Evolutionary conservation across 2,797 vertebrate genomes (phyloP).

Genomic region (Pantherophis alleghaniensis): DNA sequence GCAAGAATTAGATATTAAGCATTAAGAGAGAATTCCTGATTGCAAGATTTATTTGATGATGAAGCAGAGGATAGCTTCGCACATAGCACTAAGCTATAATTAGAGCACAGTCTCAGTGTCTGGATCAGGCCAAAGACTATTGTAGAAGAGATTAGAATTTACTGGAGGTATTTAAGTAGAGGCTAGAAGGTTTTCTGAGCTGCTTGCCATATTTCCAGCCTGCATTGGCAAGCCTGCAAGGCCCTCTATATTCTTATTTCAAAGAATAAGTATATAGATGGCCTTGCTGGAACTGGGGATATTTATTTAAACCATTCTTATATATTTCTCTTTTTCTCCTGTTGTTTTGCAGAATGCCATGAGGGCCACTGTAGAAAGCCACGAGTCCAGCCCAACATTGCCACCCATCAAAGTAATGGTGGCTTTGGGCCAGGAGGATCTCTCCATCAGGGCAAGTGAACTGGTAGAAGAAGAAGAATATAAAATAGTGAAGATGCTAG

Average conservation of each 20-base stretch:
- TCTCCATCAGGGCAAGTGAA: constrained; percentile 85
- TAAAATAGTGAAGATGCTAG: background rate
- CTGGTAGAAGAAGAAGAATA: background rate
- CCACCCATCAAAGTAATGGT: constrained; percentile 86
- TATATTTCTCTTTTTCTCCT: background rate
- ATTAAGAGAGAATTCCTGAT: background rate
- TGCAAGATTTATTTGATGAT: background rate
- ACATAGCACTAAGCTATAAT: background rate
- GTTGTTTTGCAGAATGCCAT: constrained; percentile 83
- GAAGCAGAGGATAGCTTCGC: background rate
- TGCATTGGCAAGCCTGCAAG: background rate
- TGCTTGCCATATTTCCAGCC: background rate
- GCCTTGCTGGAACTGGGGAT: no score
- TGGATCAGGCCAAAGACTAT: background rate
- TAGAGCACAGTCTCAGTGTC: background rate
- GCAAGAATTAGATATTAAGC: background rate
- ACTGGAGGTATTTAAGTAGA: background rate
- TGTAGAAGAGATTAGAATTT: background rate
- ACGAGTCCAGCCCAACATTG: constrained; percentile 77
- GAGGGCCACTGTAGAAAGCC: constrained; percentile 91
- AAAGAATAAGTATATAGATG: background rate
- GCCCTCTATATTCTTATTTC: no score
- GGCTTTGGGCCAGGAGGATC: constrained; percentile 89
- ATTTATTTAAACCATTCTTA: background rate
- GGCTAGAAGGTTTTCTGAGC: background rate